Percentiles rank a stretch among this genome's conserved stretches.
phyloP scores from a whole-genome alignment of 2,113 vertebrate species.

The Callipepla squamata region DNA sequence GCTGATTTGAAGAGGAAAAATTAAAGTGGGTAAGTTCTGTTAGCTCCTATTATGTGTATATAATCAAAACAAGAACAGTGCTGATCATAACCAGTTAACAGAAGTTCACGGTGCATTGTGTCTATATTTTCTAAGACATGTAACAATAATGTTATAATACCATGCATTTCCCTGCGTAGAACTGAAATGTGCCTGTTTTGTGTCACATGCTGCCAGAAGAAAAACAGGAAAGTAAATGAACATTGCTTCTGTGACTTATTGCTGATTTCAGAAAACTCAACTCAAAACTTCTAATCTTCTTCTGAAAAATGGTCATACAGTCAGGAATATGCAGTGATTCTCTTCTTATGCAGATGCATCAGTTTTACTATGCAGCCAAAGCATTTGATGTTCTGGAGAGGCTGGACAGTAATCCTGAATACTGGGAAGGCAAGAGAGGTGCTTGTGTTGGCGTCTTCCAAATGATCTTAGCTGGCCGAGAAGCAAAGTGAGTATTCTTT shows the following conservation, averaged over 20 bases:
- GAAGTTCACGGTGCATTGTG: neutral
- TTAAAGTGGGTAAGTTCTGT: neutral
- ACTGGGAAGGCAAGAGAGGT: conserved; percentile 97
- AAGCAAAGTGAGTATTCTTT: conserved; percentile 86
- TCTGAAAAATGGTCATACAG: neutral
- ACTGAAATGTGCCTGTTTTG: neutral
- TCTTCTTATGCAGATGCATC: conserved; percentile 88
- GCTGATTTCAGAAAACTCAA: conserved; percentile 4
- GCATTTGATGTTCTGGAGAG: conserved; percentile 94
- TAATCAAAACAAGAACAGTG: neutral
- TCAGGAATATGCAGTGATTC: neutral
- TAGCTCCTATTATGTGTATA: neutral
- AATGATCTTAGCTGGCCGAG: conserved; percentile 92
- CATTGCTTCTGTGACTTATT: neutral
- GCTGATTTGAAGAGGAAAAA: neutral
- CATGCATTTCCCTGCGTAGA: neutral
- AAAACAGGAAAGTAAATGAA: neutral
- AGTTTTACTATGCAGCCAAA: conserved; percentile 97
- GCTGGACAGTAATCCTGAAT: conserved; percentile 90
- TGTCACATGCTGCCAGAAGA: neutral
- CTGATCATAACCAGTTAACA: neutral
- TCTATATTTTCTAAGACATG: neutral
- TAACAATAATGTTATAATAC: neutral
- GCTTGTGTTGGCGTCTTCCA: conserved; percentile 97
- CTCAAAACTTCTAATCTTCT: neutral